Evolutionary conservation across 2,113 vertebrate species (phyloP).

Genomic region (Brachionichthys hirsutus): DNA sequence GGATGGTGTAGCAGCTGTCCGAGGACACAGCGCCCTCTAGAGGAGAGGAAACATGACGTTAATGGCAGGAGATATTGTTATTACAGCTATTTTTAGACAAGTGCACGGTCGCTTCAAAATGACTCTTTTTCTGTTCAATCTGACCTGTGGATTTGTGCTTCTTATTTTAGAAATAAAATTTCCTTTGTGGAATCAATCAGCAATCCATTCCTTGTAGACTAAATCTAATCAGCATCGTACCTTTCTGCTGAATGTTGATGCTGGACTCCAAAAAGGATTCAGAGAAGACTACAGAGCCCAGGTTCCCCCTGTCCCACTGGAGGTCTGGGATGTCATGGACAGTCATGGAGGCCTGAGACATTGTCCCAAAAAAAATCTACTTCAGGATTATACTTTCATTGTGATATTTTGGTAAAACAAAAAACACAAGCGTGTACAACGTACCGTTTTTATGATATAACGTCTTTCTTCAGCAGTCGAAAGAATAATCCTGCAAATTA

Average conservation of each 20-base stretch:
- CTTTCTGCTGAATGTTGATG: slow-evolving; percentile 88
- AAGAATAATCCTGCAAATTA: slow-evolving; percentile 80
- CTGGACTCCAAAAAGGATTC: slow-evolving; percentile 94
- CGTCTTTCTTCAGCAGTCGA: slow-evolving; percentile 82
- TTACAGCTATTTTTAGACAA: slow-evolving; percentile 27
- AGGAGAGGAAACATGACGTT: slow-evolving; percentile 59
- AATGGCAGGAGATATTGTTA: background rate
- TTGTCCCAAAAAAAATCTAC: background rate
- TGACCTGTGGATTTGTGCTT: slow-evolving; percentile 12
- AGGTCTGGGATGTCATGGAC: slow-evolving; percentile 89
- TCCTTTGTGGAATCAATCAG: slow-evolving; percentile 23
- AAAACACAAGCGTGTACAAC: slow-evolving; percentile 28
- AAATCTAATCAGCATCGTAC: slow-evolving; percentile 58
- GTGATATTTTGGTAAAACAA: background rate
- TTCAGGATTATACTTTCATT: background rate
- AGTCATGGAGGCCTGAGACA: slow-evolving; percentile 83
- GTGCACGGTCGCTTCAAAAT: slow-evolving; percentile 4
- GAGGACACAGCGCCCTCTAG: slow-evolving; percentile 87
- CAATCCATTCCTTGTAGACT: slow-evolving; percentile 9
- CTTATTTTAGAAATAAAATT: slow-evolving; percentile 26
- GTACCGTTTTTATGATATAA: slow-evolving; percentile 89
- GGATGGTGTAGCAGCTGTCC: slow-evolving; percentile 85
- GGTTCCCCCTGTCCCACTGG: slow-evolving; percentile 70
- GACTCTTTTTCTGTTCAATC: slow-evolving; percentile 8
- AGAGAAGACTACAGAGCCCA: slow-evolving; percentile 93